These are phyloP conservation scores for Arothron firmamentum DNA, from an alignment of 2,113 vertebrate genomes.

Conservation along the genomic window DNA sequence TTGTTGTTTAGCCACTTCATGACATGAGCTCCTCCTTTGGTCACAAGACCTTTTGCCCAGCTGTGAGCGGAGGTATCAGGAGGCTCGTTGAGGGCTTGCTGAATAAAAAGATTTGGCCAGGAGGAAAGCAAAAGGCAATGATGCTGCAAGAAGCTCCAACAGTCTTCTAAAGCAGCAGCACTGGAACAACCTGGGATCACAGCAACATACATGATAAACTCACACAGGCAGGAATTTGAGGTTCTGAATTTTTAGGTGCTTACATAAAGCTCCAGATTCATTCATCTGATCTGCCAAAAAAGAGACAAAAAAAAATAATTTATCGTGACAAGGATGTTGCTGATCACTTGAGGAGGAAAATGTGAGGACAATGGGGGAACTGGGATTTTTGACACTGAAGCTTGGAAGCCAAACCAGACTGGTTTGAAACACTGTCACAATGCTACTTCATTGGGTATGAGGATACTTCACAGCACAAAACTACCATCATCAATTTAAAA, in stretches of 20 bases:
- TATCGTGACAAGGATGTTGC: not conserved
- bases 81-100: conserved; percentile 82
- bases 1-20: conserved; percentile 77
- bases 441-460: too few relatives aligned
- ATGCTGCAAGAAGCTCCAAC: conserved; percentile 72
- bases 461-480: too few relatives aligned
- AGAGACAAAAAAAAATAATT: too few relatives aligned
- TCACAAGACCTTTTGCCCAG: conserved; percentile 71
- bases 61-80: conserved; percentile 51
- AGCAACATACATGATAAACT: not conserved
- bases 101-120: conserved; percentile 78
- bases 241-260: too few relatives aligned
- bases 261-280: too few relatives aligned
- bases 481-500: too few relatives aligned
- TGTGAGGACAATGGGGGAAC: too few relatives aligned
- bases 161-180: conserved; percentile 36
- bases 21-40: conserved; percentile 26
- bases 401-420: too few relatives aligned
- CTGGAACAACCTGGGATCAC: not conserved
- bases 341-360: conserved; percentile 28
- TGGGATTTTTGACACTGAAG: too few relatives aligned
- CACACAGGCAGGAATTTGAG: too few relatives aligned
- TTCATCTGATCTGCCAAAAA: too few relatives aligned
- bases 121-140: conserved; percentile 72
- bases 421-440: too few relatives aligned